Evolutionary conservation across 2,888 invertebrate genomes (phyloP), one percentile per base, ranked within the genome.

Genomic region (Noctua fimbriata): DNA sequence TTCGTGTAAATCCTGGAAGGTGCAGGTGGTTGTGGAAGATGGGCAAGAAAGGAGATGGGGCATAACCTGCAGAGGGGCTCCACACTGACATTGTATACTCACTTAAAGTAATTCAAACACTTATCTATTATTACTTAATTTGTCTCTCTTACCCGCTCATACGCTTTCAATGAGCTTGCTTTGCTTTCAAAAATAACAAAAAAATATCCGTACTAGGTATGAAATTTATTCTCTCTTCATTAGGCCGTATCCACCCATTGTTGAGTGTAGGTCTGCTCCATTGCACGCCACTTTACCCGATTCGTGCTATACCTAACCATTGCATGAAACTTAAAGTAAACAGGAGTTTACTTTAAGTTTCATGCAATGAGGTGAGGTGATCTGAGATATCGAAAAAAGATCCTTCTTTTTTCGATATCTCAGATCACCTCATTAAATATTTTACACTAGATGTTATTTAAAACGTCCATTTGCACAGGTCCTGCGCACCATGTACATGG

Each of bases 401-500:
- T n/a, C n/a, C n/a, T n/a, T n/a, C n/a, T n/a, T 60, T 60, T 1
- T 44, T 72, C 44, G 44, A 9, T 71, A 14, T 28, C 18, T n/a
- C 60, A 1, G 36, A n/a, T 36, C 14, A 44, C 10, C 28, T 16
- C 16, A 1, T 32, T 4, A 16, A 18, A 32, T 70, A 24, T 52
- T 70, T 16, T 6, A 16, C 18, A 18, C 16, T 36, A 32, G 32
- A 9, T 1, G 9, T 36, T 49, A 41, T 1, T 47, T 18, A 49
- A 60, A 63, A 24, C 2, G 10, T 55, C 41, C 9, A n/a, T 63
- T 49, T 73, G 82, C 73, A 0, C 87, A 96, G 96, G 95, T 96
- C 0, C 86, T 96, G 0, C 92, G 97, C 18, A 97, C 98, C 1
- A 97, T 99, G 96, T 98, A 98, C 85, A 98, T 98, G 92, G 97